These are phyloP conservation scores for Gavialis gangeticus DNA, from an alignment of 2,113 vertebrate genomes.

Conservation along the genomic window DNA sequence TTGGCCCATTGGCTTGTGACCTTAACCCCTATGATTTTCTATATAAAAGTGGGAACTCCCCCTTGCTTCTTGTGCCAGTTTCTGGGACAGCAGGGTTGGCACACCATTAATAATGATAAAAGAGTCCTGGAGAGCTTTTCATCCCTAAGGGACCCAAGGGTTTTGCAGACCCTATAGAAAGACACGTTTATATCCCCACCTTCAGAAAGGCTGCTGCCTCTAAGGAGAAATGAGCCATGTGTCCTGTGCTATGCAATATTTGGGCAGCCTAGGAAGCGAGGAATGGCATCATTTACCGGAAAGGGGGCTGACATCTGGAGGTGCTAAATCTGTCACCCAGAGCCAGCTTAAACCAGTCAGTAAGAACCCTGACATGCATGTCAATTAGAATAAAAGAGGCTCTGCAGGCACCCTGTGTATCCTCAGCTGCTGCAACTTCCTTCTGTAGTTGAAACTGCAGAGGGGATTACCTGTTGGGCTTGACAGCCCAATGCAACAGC, in stretches of 20 bases:
- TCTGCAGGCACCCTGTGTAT: accelerated
- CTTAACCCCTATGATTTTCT: no score
- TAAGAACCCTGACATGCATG: not conserved
- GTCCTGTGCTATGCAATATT: not conserved
- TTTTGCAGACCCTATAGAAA: not conserved
- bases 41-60: no score
- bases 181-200: not conserved
- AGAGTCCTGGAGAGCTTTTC: not conserved
- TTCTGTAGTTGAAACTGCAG: no score
- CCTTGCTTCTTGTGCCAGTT: no score
- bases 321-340: not conserved
- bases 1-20: no score
- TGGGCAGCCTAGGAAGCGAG: accelerated
- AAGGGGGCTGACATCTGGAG: not conserved
- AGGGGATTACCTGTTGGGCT: not conserved
- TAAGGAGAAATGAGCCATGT: accelerated
- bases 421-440: not conserved
- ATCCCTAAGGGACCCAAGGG: not conserved
- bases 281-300: not conserved
- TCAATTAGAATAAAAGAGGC: not conserved
- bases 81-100: no score
- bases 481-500: not conserved
- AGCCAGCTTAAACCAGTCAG: no score
- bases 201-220: not conserved
- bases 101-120: constrained; percentile 2